A percentile compares a stretch with the other conserved stretches of the same genome.
Evolutionary conservation across 2,113 vertebrate species (phyloP).

Genomic region (Tragelaphus strepsiceros): DNA sequence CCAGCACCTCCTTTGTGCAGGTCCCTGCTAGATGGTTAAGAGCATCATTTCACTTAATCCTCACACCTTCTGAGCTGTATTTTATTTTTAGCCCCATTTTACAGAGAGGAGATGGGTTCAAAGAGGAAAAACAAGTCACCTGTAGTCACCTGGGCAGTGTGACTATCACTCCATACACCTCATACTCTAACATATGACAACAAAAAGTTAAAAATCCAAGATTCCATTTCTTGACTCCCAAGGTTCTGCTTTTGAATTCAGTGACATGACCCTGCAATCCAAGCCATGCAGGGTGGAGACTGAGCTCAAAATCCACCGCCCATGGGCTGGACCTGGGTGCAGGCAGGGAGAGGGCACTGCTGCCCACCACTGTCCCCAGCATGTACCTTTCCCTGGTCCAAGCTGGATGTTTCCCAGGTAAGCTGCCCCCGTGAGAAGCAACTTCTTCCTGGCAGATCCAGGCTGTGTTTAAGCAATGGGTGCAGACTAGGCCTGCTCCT

Average conservation of each 20-base stretch:
- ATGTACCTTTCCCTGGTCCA: conserved; percentile 65
- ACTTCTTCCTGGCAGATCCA: conserved; percentile 55
- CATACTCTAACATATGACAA: not conserved
- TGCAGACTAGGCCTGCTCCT: conserved; percentile 38
- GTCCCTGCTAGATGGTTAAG: not conserved
- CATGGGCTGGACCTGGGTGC: conserved; percentile 53
- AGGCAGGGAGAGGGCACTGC: conserved; percentile 61
- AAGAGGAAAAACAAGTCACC: not conserved
- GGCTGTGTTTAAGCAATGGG: conserved; percentile 64
- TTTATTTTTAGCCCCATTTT: not conserved
- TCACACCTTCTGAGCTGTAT: not conserved
- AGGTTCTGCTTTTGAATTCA: not conserved
- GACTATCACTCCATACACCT: too few species aligned
- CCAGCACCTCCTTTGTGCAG: too few species aligned
- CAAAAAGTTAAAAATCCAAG: not conserved
- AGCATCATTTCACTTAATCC: not conserved
- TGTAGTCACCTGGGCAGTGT: not conserved
- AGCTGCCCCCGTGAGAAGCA: conserved; percentile 70
- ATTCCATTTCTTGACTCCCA: not conserved
- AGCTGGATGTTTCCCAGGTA: conserved; percentile 68
- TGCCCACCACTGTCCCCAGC: conserved; percentile 59
- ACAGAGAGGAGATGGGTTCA: not conserved
- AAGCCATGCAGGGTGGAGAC: not conserved
- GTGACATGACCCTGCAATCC: not conserved
- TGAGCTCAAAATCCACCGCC: not conserved